Evolutionary conservation across 2,888 invertebrate species (phyloP), one percentile per base, ranked within the genome.

Genomic region (Archaeoteleia sp.): DNA sequence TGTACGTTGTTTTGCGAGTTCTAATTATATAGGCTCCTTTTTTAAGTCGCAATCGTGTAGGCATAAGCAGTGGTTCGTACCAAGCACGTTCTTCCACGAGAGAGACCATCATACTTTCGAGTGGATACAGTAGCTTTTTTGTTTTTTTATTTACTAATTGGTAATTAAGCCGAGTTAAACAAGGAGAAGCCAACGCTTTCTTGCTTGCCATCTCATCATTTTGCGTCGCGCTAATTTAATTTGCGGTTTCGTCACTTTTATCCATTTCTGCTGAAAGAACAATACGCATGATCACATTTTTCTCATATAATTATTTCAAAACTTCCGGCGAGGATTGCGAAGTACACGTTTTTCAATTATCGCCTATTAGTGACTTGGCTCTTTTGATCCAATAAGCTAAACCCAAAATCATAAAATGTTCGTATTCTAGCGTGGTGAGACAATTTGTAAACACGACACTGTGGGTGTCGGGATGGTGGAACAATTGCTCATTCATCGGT

Each of bases 211-310:
- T 20, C 74, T 73, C 74, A 69, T 78, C 78, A 76, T 80, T 80
- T 78, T 71, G 74, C 74, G 74, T 77, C 75, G 78, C 77, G 77
- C 79, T 82, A 83, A 83, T 83, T 83, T 82, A 83, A 84, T 83
- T 83, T 83, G 79, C 82, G 78, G 79, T 82, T 84, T 82, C 82
- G 79, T 82, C 82, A 81, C 81, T 75, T 79, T 79, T 75, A 70
- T 74, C 67, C 75, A 60, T 58, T 67, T 13, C 8, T 13, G 2
- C 27, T 25, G 8, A 13, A 34, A 10, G 6, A 5, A 2, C 14
- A 13, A 34, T 7, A 34, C 20, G 34, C 14, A 34, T n/a, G n/a
- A 13, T 20, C 20, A 5, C 20, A 20, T 20, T n/a, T n/a, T n/a
- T n/a, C 12, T 42, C 13, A 23, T 12, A n/a, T 12, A 23, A 7